Conservation (phyloP, 2,888 invertebrate species). For the Clanis bilineata region DNA sequence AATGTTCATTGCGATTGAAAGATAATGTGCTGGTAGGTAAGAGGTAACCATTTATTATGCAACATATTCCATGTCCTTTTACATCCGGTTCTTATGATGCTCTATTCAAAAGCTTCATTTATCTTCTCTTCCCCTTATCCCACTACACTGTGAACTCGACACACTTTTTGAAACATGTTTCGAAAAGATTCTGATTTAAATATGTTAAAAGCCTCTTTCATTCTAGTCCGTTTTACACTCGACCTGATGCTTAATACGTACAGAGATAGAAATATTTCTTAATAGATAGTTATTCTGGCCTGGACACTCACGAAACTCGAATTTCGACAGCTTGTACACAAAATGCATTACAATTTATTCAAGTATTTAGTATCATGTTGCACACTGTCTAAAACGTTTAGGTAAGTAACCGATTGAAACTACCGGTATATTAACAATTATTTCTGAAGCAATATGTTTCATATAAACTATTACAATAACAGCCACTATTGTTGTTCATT, state of each 20-base stretch:
- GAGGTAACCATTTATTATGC: neutral
- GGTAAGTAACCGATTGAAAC: neutral
- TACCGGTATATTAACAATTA: neutral
- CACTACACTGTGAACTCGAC: no score
- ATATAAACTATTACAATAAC: constrained; percentile 1
- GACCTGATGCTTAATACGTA: no score
- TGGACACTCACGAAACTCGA: neutral
- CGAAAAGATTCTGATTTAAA: no score
- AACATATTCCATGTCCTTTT: neutral
- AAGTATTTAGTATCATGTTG: neutral
- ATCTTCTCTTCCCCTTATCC: no score
- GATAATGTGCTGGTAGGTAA: constrained; percentile 5
- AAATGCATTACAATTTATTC: neutral
- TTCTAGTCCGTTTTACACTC: no score
- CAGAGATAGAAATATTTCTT: no score
- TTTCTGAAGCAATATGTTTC: constrained; percentile 2
- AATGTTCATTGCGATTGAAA: constrained; percentile 28
- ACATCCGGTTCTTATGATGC: neutral
- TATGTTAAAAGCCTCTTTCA: no score
- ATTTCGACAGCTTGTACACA: neutral
- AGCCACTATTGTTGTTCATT: neutral
- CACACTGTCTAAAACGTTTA: constrained; percentile 2
- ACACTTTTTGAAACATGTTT: no score
- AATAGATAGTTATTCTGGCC: no score
- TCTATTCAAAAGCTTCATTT: neutral